These are phyloP conservation scores for Triplophysa siluroides DNA, from an alignment of 2,113 vertebrate species.

Conservation along the genomic window DNA sequence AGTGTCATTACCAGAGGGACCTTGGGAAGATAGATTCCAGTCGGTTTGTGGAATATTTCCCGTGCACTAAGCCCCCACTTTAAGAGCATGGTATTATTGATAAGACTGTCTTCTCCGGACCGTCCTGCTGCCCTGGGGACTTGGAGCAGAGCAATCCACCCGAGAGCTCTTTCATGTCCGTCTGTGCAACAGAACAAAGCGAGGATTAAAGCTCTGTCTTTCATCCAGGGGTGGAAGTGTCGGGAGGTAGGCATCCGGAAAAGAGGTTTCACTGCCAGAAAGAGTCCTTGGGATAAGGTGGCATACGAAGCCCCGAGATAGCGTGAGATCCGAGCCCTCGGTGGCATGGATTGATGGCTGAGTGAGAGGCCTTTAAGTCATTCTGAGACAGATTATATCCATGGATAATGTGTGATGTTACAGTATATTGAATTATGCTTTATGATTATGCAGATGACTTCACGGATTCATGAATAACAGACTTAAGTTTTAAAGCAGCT, in stretches of 20 bases:
- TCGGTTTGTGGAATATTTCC: conserved; percentile 85
- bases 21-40: conserved; percentile 74
- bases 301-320: conserved; percentile 58
- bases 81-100: conserved; percentile 84
- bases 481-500: too few relatives aligned
- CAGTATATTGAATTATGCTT: too few relatives aligned
- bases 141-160: conserved; percentile 74
- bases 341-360: conserved; percentile 53
- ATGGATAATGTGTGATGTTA: too few relatives aligned
- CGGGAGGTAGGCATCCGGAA: conserved; percentile 31
- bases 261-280: conserved; percentile 16
- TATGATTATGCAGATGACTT: too few relatives aligned
- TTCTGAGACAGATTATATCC: conserved; percentile 46
- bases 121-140: conserved; percentile 66
- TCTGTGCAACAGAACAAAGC: conserved; percentile 82
- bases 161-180: conserved; percentile 82
- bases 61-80: conserved; percentile 80
- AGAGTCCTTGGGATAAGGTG: conserved; percentile 62
- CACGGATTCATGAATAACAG: too few relatives aligned
- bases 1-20: conserved; percentile 82
- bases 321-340: background rate
- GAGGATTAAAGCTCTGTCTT: conserved; percentile 75
- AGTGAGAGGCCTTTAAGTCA: conserved; percentile 66
- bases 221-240: conserved; percentile 68
- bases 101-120: conserved; percentile 74